Evolutionary conservation across 2,113 vertebrate species (phyloP).

Genomic region (Cervus canadensis): DNA sequence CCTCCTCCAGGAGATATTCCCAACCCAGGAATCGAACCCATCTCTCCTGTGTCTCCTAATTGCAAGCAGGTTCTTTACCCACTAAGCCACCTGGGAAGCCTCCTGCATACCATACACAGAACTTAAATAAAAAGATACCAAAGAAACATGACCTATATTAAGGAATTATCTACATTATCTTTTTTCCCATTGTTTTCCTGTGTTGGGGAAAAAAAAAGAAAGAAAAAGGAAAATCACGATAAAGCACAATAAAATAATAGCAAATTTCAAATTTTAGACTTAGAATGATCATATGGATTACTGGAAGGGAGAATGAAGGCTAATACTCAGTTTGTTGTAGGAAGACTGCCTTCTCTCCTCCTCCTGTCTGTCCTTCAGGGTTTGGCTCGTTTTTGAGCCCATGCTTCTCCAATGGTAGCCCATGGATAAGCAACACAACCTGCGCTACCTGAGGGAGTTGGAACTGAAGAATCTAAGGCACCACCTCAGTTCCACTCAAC

Average conservation of each 20-base stretch:
- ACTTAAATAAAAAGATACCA: background rate
- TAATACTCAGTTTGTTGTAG: background rate
- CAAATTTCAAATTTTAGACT: background rate
- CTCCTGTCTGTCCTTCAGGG: background rate
- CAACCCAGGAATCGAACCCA: background rate
- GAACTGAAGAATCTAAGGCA: background rate
- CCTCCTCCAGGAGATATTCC: background rate
- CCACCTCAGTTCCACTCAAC: background rate
- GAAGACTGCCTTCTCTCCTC: background rate
- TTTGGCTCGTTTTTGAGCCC: background rate
- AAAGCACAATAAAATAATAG: background rate
- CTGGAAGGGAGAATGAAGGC: background rate
- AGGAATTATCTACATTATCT: background rate
- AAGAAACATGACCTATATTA: background rate
- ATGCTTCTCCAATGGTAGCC: background rate
- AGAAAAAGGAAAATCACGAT: background rate
- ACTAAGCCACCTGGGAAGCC: background rate
- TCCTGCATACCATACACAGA: background rate
- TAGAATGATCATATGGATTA: background rate
- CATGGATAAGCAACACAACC: background rate
- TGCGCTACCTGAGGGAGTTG: fast-evolving
- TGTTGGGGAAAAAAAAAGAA: background rate
- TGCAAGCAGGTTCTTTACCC: background rate
- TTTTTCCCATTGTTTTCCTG: background rate
- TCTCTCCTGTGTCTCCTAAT: background rate